Evolutionary conservation across 2,113 vertebrate genomes (phyloP), one percentile per base, ranked within the genome.

Genomic region (Empidonax traillii): DNA sequence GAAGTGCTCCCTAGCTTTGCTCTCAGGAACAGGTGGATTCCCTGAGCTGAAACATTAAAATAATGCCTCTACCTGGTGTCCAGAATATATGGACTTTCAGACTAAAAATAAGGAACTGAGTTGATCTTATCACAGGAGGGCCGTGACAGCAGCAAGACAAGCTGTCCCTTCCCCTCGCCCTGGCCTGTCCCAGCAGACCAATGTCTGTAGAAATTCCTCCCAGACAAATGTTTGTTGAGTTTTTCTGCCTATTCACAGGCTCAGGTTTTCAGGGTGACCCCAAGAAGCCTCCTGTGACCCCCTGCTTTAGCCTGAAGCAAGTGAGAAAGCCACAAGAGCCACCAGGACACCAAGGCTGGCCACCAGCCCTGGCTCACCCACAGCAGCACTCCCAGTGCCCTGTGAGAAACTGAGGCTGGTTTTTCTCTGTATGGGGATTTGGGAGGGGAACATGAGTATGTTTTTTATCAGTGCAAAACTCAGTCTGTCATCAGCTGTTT

Each of bases 101-200:
- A 68, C 14, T 9, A 24, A 37, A 66, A 77, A 39, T 2, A 33
- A 41, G 19, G 30, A 25, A 14, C 33, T 14, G 25, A 65, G 31
- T 2, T 18, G 10, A 13, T 62, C 31, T 69, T 56, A 15, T 5
- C 59, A 17, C 23, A 83, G 41, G 22, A 49, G 31, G 24, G 35
- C 47, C 17, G 1, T 1, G 44, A 37, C 0, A 35, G 8, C 3
- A 2, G 28, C 0, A 8, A 46, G 30, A 24, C 8, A 16, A 25
- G 6, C 23, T 65, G 44, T 31, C 39, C 56, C 43, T 63, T 23
- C 10, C 31, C 33, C 8, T 2, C n/a, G 55, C 55, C 37, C 18
- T 52, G 63, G 7, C 8, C 19, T 33, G 9, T 10, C 13, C 46
- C 9, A 52, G 25, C 25, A 52, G 25, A 14, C 14, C 53, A 12